Percentiles rank a stretch among this genome's conserved stretches.
These are phyloP conservation scores for Tetragnatha versicolor DNA, from an alignment of 1,140 invertebrate species.

Conservation along the genomic window DNA sequence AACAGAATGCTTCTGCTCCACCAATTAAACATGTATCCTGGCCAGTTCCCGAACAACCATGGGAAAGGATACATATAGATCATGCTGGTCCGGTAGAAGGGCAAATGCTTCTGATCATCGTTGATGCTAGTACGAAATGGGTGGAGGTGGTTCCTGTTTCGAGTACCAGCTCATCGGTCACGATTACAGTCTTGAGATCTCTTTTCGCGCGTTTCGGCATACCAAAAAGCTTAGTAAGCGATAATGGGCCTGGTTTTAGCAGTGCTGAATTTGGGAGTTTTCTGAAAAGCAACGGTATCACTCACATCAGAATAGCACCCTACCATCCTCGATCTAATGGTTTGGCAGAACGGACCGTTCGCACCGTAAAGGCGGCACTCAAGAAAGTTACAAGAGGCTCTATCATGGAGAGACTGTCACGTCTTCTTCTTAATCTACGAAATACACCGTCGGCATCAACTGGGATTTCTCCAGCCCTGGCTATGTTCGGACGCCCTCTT, in stretches of 20 bases:
- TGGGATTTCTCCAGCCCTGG: neutral
- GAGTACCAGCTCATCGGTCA: conserved; percentile 52
- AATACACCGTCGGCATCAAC: neutral
- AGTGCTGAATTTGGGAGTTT: conserved; percentile 64
- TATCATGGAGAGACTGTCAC: neutral
- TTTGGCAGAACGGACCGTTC: conserved; percentile 61
- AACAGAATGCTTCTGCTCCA: conserved; percentile 36
- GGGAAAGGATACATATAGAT: conserved; percentile 60
- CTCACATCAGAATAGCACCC: conserved; percentile 61
- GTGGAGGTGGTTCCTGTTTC: conserved; percentile 57
- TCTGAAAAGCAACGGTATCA: conserved; percentile 62
- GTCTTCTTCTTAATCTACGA: conserved; percentile 2
- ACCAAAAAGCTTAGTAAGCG: conserved; percentile 63
- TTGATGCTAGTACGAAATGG: conserved; percentile 61
- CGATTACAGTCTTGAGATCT: conserved; percentile 58
- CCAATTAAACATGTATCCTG: conserved; percentile 24
- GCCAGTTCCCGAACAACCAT: conserved; percentile 56
- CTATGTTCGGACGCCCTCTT: neutral
- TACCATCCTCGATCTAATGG: conserved; percentile 65
- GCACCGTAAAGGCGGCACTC: conserved; percentile 48
- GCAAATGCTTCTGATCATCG: conserved; percentile 57
- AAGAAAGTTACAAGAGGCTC: neutral
- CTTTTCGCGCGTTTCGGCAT: conserved; percentile 63
- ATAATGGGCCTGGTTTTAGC: conserved; percentile 65
- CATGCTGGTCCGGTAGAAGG: conserved; percentile 59